These are phyloP conservation scores for Chlorospingus flavigularis DNA, from an alignment of 2,797 vertebrate species.

Conservation along the genomic window DNA sequence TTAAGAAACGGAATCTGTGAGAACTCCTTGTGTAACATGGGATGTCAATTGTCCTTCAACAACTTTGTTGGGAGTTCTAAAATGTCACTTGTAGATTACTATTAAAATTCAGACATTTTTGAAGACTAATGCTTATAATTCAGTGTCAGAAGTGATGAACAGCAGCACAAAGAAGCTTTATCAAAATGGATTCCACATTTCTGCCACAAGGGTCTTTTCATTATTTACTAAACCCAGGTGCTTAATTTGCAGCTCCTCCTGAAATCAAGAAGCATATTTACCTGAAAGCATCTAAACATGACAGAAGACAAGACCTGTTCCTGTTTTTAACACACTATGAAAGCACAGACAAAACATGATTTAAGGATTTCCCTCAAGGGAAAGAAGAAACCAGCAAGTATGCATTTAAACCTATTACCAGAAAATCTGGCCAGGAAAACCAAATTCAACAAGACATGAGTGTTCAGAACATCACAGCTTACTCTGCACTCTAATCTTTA, in stretches of 20 bases:
- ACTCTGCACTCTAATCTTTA: background rate
- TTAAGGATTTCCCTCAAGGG: background rate
- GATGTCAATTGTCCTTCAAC: slow-evolving; percentile 19
- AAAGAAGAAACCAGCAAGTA: background rate
- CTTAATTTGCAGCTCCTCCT: background rate
- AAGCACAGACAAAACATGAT: background rate
- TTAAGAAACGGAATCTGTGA: slow-evolving; percentile 1
- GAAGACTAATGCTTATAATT: slow-evolving; percentile 11
- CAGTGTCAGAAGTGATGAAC: slow-evolving; percentile 39
- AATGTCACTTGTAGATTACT: slow-evolving; percentile 3
- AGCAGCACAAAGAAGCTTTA: background rate
- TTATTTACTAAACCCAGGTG: background rate
- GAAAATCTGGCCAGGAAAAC: background rate
- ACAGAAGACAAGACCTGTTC: background rate
- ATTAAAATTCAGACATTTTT: slow-evolving; percentile 13
- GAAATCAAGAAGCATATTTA: background rate
- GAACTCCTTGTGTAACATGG: background rate
- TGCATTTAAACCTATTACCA: background rate
- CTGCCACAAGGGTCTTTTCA: background rate
- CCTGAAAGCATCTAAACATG: background rate
- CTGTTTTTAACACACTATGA: background rate
- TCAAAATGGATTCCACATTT: background rate
- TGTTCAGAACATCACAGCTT: background rate
- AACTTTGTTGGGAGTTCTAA: slow-evolving; percentile 61
- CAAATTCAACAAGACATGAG: background rate